Conservation (phyloP, 1,140 invertebrate genomes). For the Ceratoteleas bidentatus region DNA sequence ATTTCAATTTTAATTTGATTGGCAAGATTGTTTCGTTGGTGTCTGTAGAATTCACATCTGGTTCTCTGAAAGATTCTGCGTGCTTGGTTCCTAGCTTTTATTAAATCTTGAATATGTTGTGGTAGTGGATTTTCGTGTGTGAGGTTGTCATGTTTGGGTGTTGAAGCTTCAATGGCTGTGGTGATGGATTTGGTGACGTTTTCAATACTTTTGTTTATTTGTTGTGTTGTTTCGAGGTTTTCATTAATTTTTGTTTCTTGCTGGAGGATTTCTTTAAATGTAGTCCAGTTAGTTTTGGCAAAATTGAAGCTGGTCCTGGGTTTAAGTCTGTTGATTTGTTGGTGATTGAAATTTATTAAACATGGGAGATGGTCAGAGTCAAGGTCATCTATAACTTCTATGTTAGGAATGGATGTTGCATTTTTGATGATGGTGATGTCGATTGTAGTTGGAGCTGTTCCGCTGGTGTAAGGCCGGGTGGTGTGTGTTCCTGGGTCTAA, state of each 20-base stretch:
- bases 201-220: constrained; percentile 6
- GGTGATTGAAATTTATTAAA: constrained; percentile 5
- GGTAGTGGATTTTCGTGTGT: constrained; percentile 11
- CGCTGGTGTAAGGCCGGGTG: too few relatives aligned
- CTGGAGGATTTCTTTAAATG: constrained; percentile 31
- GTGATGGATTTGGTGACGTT: background rate
- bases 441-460: too few relatives aligned
- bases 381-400: constrained; percentile 41
- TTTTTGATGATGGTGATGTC: too few relatives aligned
- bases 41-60: background rate
- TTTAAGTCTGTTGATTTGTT: background rate
- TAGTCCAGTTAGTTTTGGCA: constrained; percentile 45
- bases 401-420: background rate
- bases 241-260: constrained; percentile 18
- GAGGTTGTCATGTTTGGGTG: background rate
- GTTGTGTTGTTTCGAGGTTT: background rate
- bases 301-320: constrained; percentile 14
- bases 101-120: constrained; percentile 25
- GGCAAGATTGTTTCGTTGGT: constrained; percentile 15
- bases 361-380: constrained; percentile 55
- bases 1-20: constrained; percentile 32
- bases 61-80: constrained; percentile 42
- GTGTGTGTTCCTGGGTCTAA: too few relatives aligned
- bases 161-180: background rate
- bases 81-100: constrained; percentile 38